Conservation (phyloP, 1,140 invertebrate genomes). For the Ericerus pela region DNA sequence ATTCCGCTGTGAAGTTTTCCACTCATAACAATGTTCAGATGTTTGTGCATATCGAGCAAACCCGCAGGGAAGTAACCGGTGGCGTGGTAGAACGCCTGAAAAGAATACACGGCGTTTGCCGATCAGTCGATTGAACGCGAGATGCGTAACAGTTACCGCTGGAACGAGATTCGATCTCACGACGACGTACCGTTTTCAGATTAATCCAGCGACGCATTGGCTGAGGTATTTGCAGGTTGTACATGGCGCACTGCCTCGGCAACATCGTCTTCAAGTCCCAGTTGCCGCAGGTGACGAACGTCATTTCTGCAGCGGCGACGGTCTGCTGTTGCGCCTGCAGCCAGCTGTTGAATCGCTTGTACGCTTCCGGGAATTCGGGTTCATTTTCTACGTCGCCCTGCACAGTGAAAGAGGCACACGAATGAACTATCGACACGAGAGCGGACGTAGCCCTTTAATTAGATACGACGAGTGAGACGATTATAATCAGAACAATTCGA, state of each 20-base stretch:
- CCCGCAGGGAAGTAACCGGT: slow-evolving; percentile 15
- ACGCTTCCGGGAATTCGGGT: slow-evolving; percentile 29
- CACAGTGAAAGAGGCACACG: too few relatives aligned
- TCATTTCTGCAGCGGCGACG: not conserved
- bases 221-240: slow-evolving; percentile 26
- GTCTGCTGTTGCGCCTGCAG: not conserved
- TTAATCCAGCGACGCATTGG: slow-evolving; percentile 37
- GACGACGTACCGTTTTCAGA: slow-evolving; percentile 34
- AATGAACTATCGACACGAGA: too few relatives aligned
- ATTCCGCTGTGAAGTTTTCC: slow-evolving; percentile 18
- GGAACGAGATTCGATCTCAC: not conserved
- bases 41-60: slow-evolving; percentile 12
- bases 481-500: too few relatives aligned
- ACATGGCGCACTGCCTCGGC: slow-evolving; percentile 32
- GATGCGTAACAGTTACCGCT: too few relatives aligned
- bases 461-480: too few relatives aligned
- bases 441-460: too few relatives aligned
- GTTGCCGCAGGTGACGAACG: slow-evolving; percentile 40
- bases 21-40: not conserved
- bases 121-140: not conserved
- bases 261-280: slow-evolving; percentile 41
- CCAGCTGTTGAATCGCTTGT: slow-evolving; percentile 31
- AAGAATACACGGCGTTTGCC: not conserved
- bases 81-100: slow-evolving; percentile 13
- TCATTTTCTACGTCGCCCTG: slow-evolving; percentile 31